Evolutionary conservation across 2,888 invertebrate species (phyloP).

Genomic region (Drosophila picticornis): DNA sequence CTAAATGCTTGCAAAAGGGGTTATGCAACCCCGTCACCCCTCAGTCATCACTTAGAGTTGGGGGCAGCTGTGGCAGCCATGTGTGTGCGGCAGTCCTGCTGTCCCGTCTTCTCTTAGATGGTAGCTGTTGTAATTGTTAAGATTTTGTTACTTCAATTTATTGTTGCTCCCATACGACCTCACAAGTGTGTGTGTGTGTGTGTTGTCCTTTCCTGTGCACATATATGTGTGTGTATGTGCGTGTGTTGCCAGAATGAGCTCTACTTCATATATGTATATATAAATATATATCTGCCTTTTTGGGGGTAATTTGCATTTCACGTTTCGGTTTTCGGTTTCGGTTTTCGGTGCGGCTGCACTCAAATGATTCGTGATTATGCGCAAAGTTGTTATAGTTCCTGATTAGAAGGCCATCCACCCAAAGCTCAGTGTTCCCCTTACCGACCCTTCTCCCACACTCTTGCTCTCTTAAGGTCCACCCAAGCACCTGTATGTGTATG

Average conservation of each 20-base stretch:
- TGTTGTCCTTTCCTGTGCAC: conserved; percentile 22
- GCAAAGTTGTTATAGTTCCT: conserved; percentile 64
- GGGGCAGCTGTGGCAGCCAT: conserved; percentile 42
- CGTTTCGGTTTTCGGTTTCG: conserved; percentile 38
- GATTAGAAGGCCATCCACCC: conserved; percentile 49
- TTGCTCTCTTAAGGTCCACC: not conserved
- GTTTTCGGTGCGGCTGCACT: conserved; percentile 52
- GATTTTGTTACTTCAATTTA: conserved; percentile 81
- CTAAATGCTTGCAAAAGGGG: conserved; percentile 50
- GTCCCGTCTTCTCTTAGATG: conserved; percentile 46
- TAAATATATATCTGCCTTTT: conserved; percentile 34
- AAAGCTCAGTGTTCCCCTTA: not conserved
- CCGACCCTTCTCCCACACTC: not conserved
- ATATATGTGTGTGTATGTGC: not conserved
- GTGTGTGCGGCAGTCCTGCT: conserved; percentile 39
- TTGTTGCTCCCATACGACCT: conserved; percentile 59
- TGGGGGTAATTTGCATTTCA: conserved; percentile 63
- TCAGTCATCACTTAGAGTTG: conserved; percentile 22
- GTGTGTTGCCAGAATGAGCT: conserved; percentile 33
- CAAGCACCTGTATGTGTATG: not conserved
- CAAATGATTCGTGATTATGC: conserved; percentile 75
- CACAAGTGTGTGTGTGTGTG: conserved; percentile 2
- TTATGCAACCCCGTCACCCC: not conserved
- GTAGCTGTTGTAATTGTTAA: conserved; percentile 78
- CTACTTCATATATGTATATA: conserved; percentile 26